Conservation (phyloP, 2,888 invertebrate genomes). For the Monochamus alternatus region DNA sequence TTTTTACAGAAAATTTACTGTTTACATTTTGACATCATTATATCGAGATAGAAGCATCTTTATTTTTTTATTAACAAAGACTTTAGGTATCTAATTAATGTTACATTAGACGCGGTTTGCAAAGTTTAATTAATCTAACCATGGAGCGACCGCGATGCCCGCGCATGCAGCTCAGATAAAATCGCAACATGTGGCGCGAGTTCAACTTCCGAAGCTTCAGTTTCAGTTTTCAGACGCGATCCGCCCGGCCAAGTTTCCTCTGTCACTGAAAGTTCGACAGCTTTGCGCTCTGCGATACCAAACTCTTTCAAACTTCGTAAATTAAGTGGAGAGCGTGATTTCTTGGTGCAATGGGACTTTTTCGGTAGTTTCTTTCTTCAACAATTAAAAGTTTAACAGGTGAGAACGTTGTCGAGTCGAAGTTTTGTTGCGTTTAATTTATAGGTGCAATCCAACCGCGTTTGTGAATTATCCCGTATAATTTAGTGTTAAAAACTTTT, state of each 20-base stretch:
- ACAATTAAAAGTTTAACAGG: constrained; percentile 2
- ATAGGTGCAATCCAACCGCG: too few relatives aligned
- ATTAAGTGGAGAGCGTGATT: constrained; percentile 18
- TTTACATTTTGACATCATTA: too few relatives aligned
- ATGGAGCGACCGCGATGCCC: constrained; percentile 19
- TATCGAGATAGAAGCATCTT: too few relatives aligned
- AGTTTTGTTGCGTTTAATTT: too few relatives aligned
- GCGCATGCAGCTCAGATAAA: constrained; percentile 29
- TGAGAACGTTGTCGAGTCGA: background rate
- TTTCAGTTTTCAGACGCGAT: constrained; percentile 39
- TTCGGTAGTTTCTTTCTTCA: background rate
- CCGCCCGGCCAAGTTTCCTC: constrained; percentile 8
- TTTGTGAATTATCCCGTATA: too few relatives aligned
- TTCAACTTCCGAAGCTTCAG: constrained; percentile 33
- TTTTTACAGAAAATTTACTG: too few relatives aligned
- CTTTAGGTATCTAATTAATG: background rate
- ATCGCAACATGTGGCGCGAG: constrained; percentile 45
- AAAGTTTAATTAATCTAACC: constrained; percentile 31
- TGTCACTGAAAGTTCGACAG: constrained; percentile 15
- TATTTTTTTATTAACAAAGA: too few relatives aligned
- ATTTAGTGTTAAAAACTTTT: too few relatives aligned
- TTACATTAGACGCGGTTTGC: constrained; percentile 24
- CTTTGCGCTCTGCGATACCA: constrained; percentile 9
- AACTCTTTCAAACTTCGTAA: constrained; percentile 5
- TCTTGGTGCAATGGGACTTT: background rate